Base-by-base conservation (phyloP, 2,113 vertebrate genomes). In the Ciconia boyciana region DNA sequence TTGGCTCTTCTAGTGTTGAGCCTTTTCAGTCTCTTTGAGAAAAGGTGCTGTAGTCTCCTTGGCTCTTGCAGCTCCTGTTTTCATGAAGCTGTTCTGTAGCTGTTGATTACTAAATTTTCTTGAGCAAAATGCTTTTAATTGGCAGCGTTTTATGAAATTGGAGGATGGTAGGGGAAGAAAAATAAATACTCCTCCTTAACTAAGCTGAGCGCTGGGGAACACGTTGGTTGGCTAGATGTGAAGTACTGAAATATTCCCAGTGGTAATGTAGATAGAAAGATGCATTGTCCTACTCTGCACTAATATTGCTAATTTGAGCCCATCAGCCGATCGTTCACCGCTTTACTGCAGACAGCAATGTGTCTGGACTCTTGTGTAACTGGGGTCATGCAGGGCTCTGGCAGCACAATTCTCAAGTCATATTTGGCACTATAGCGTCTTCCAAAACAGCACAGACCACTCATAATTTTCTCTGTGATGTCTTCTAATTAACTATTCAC, bases 161-260 rank as follows among this genome's bases (percentile, higher is more conserved):
- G 28, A 8, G 4, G 4, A 1, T 11, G 18, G 0, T 1, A 1
- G 2, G 3, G 26, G 7, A n/a, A 39, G n/a, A n/a, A 46, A 54
- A 78, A 66, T 16, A 54, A 80, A 29, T 64, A 77, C 34, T 77
- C 17, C 8, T 85, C 34, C 32, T 57, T 79, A 52, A n/a, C 60
- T 89, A 22, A 89, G n/a, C 36, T 51, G 26, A 77, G 29, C 13
- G 10, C 13, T 77, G 58, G 29, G 26, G 54, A 76, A 19, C 46
- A 54, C 0, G 1, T 7, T 51, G 11, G 6, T 72, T 91, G 70
- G 43, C 51, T 92, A 29, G 24, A 28, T 48, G 29, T 32, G 60
- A 70, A 70, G 25, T 55, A 34, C 16, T 69, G 57, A 76, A 80
- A 61, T 93, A 58, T 34, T 91, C 58, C 70, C 68, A 39, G 5